A percentile compares a stretch with the other conserved stretches of the same genome.
Evolutionary conservation across 2,113 vertebrate genomes (phyloP).

Genomic region (Alethe diademata): DNA sequence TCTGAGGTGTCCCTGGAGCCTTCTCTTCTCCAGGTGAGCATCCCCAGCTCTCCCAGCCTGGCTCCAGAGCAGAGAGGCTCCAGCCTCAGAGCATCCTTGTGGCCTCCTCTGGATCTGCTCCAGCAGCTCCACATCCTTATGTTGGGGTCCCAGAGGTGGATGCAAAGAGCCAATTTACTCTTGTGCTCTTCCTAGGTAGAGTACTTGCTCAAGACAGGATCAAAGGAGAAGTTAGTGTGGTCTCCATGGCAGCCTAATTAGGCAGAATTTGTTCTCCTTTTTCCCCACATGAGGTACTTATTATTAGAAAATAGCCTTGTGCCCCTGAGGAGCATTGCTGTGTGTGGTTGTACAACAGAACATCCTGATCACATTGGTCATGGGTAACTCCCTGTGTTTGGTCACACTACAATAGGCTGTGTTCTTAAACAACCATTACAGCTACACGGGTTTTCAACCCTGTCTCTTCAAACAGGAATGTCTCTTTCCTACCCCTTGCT

Average conservation of each 20-base stretch:
- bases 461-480: neutral
- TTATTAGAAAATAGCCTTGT: neutral
- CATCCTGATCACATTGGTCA: neutral
- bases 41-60: neutral
- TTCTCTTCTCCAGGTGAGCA: neutral
- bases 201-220: neutral
- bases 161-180: neutral
- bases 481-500: neutral
- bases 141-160: neutral
- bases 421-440: neutral
- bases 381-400: neutral
- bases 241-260: neutral
- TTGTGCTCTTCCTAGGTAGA: neutral
- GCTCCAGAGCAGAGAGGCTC: neutral
- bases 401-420: neutral
- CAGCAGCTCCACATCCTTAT: neutral
- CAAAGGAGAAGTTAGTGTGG: neutral
- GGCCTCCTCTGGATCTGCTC: neutral
- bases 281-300: neutral
- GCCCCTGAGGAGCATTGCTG: neutral
- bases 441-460: neutral
- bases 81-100: fast-evolving
- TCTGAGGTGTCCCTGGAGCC: neutral
- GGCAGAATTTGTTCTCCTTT: neutral
- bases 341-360: neutral